Evolutionary conservation across 1,140 invertebrate species (phyloP).

Genomic region (Drosophila pruinosa): DNA sequence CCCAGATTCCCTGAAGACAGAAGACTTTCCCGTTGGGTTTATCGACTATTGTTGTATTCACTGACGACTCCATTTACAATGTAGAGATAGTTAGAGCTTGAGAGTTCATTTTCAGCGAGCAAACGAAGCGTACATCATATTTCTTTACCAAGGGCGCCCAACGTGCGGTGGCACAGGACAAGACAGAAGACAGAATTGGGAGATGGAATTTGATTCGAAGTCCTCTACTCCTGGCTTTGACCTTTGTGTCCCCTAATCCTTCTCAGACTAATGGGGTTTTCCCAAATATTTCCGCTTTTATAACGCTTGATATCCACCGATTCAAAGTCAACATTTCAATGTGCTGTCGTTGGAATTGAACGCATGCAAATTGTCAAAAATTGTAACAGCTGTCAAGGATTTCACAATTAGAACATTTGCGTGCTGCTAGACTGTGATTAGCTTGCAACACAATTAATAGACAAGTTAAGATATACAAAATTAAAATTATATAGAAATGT

Average conservation of each 20-base stretch:
- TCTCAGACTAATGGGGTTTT: not conserved
- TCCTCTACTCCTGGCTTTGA: too few relatives aligned
- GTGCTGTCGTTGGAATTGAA: not conserved
- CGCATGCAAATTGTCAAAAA: not conserved
- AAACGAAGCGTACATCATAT: not conserved
- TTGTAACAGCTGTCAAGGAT: not conserved
- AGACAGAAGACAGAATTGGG: too few relatives aligned
- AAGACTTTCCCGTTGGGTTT: not conserved
- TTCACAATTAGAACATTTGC: slow-evolving; percentile 6
- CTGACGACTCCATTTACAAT: not conserved
- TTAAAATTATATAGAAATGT: not conserved
- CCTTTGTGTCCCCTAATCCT: too few relatives aligned
- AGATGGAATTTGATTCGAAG: too few relatives aligned
- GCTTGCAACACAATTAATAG: not conserved
- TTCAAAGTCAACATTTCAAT: not conserved
- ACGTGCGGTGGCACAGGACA: not conserved
- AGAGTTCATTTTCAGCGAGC: too few relatives aligned
- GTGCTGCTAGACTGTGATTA: not conserved
- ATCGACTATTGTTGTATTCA: not conserved
- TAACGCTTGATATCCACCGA: not conserved
- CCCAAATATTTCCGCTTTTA: not conserved
- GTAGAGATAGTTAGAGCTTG: too few relatives aligned
- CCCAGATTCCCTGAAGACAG: not conserved
- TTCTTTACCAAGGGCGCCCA: not conserved
- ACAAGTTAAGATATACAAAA: not conserved